phyloP scores from a whole-genome alignment of 1,140 invertebrate species.

The Ruditapes philippinarum region DNA sequence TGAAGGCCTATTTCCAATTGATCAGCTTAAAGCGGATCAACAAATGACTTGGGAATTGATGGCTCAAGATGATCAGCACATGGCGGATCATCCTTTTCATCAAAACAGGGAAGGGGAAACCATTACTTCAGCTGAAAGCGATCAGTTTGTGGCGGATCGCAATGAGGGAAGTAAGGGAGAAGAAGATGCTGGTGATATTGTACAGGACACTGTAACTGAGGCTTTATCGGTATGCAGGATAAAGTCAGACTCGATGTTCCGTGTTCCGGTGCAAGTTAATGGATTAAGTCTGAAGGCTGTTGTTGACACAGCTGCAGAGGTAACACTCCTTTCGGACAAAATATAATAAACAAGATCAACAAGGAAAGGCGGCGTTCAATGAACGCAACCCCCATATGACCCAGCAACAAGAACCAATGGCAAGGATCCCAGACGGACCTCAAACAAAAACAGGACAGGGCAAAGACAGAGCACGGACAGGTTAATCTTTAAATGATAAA shows the following conservation, averaged over 20 bases:
- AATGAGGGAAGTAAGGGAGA: background rate
- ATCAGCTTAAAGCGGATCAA: too few species aligned
- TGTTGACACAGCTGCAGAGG: conserved; percentile 33
- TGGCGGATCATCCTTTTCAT: background rate
- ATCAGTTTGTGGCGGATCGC: background rate
- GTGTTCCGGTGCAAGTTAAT: background rate
- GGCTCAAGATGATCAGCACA: background rate
- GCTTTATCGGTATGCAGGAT: background rate
- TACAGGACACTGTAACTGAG: background rate
- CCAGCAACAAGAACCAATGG: too few species aligned
- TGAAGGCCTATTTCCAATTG: background rate
- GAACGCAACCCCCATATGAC: too few species aligned
- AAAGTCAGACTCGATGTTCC: conserved; percentile 31
- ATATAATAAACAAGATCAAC: too few species aligned
- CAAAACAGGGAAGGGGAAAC: background rate
- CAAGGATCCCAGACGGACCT: too few species aligned
- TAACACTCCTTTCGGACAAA: conserved; percentile 8
- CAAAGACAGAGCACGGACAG: too few species aligned
- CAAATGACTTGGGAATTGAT: too few species aligned
- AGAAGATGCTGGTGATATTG: too few species aligned
- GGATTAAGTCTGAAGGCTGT: background rate
- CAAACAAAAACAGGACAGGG: too few species aligned
- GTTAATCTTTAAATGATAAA: too few species aligned
- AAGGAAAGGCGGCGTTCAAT: too few species aligned
- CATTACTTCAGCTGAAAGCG: background rate